Evolutionary conservation across 2,888 invertebrate species (phyloP).

Genomic region (Lasiommata megera): DNA sequence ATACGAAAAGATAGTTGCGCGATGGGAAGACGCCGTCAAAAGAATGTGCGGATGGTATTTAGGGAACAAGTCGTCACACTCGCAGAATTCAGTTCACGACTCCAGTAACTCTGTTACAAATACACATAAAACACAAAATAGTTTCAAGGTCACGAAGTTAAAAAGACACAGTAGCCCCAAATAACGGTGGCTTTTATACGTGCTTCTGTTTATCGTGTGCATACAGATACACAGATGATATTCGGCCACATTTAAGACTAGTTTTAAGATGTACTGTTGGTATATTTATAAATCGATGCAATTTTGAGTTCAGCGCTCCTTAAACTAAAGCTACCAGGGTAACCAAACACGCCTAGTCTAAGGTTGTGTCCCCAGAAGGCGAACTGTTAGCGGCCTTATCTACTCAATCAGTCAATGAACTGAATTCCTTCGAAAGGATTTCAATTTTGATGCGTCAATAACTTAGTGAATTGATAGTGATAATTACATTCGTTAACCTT

Average conservation of each 20-base stretch:
- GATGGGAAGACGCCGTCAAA: conserved; percentile 82
- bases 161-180: conserved; percentile 49
- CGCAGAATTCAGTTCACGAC: conserved; percentile 41
- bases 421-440: too few relatives aligned
- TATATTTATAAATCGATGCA: conserved; percentile 15
- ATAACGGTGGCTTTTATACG: conserved; percentile 67
- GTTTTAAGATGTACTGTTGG: conserved; percentile 14
- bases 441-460: too few relatives aligned
- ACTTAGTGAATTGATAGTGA: too few relatives aligned
- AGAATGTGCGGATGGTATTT: conserved; percentile 81
- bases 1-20: conserved; percentile 58
- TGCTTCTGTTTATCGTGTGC: conserved; percentile 53
- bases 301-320: not conserved
- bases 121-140: conserved; percentile 52
- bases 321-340: too few relatives aligned
- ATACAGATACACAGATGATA: conserved; percentile 59
- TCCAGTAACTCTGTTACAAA: conserved; percentile 41
- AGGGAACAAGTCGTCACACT: conserved; percentile 37
- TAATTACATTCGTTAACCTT: too few relatives aligned
- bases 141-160: conserved; percentile 44
- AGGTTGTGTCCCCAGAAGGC: too few relatives aligned
- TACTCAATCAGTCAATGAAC: too few relatives aligned
- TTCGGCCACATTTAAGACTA: conserved; percentile 23
- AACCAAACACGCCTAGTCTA: too few relatives aligned
- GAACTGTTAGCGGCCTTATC: too few relatives aligned